These are phyloP conservation scores for Smittia sp. DNA, from an alignment of 2,888 invertebrate genomes.

Conservation along the genomic window DNA sequence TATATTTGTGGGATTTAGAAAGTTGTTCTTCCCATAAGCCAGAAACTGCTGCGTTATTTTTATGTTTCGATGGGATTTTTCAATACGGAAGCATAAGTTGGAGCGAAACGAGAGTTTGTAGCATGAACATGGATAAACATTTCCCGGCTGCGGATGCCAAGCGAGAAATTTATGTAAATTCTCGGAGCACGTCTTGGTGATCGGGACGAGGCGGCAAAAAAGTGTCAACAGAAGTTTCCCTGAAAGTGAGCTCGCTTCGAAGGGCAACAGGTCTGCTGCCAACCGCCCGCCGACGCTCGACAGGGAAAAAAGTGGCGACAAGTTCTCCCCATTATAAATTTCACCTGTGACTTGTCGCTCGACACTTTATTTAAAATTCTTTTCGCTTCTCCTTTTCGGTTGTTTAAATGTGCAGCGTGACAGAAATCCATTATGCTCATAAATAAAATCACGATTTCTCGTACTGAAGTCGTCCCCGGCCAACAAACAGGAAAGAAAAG, in stretches of 20 bases:
- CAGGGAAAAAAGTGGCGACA: neutral
- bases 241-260: too few relatives aligned
- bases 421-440: constrained; percentile 39
- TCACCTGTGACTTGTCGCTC: constrained; percentile 5
- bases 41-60: neutral
- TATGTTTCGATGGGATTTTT: neutral
- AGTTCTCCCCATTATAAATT: neutral
- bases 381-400: neutral
- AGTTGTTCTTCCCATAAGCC: neutral
- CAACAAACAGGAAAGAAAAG: neutral
- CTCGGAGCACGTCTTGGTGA: too few relatives aligned
- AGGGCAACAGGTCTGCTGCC: neutral
- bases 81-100: neutral
- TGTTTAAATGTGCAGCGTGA: constrained; percentile 13
- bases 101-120: too few relatives aligned
- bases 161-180: too few relatives aligned
- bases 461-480: neutral
- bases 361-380: constrained; percentile 10
- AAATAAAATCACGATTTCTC: constrained; percentile 27
- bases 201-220: too few relatives aligned
- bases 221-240: too few relatives aligned
- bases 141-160: too few relatives aligned
- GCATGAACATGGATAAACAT: too few relatives aligned
- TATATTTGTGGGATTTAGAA: constrained; percentile 7
- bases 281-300: neutral